Conservation (phyloP, 2,797 vertebrate genomes). For the Nannoperca obscura region DNA sequence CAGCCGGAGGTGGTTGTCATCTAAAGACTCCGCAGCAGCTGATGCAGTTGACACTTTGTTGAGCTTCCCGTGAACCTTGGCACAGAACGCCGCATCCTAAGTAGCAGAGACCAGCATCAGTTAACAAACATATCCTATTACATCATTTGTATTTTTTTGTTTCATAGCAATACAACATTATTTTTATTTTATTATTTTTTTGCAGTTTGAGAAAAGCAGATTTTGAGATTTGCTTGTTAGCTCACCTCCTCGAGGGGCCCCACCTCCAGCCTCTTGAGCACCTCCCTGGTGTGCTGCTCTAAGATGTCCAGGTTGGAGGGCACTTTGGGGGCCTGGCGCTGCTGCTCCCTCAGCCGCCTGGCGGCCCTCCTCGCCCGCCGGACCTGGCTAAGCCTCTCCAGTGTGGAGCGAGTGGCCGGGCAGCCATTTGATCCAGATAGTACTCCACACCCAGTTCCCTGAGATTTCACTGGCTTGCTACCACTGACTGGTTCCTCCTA, state of each 20-base stretch:
- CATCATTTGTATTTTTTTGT: background rate
- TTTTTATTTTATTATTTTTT: too few species aligned
- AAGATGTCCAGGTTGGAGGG: conserved; percentile 96
- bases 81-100: conserved; percentile 88
- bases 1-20: conserved; percentile 92
- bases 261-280: conserved; percentile 95
- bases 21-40: conserved; percentile 88
- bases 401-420: conserved; percentile 88
- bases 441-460: conserved; percentile 87
- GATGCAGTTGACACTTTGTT: conserved; percentile 95
- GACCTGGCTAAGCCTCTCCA: conserved; percentile 90
- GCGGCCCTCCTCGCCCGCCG: conserved; percentile 88
- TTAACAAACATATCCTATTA: background rate
- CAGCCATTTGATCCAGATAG: conserved; percentile 76
- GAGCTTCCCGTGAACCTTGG: conserved; percentile 92
- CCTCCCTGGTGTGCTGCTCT: conserved; percentile 95
- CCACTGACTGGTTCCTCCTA: conserved; percentile 90
- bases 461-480: conserved; percentile 93
- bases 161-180: too few species aligned
- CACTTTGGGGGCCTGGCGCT: conserved; percentile 81
- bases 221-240: too few species aligned
- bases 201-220: too few species aligned
- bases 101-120: background rate
- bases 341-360: conserved; percentile 91
- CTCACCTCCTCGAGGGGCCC: conserved; percentile 93